A percentile compares a stretch with the other conserved stretches of the same genome.
Conservation (phyloP, 2,888 invertebrate genomes). For the Drosophila maculinotata region DNA sequence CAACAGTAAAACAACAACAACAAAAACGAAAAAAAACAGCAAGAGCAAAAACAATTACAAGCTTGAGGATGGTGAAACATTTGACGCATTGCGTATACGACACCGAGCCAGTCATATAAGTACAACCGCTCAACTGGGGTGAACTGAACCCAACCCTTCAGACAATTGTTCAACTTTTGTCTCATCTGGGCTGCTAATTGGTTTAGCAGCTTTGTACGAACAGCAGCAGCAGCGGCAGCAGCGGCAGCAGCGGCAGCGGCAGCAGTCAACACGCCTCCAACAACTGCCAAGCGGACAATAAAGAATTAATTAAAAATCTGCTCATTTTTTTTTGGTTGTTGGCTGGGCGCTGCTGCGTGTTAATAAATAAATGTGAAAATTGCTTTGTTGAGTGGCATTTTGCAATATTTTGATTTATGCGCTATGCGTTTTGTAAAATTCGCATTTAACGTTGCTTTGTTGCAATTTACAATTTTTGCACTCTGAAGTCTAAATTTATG, state of each 20-base stretch:
- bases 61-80: slow-evolving; percentile 14
- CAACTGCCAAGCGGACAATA: slow-evolving; percentile 7
- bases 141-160: slow-evolving; percentile 15
- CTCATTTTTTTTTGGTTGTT: neutral
- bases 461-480: slow-evolving; percentile 20
- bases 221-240: slow-evolving; percentile 3
- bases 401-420: slow-evolving; percentile 31
- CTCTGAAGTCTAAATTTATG: slow-evolving; percentile 31
- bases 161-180: slow-evolving; percentile 34
- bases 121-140: no score
- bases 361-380: slow-evolving; percentile 33
- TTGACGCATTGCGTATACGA: slow-evolving; percentile 56
- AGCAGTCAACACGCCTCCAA: slow-evolving; percentile 3
- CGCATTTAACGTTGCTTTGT: slow-evolving; percentile 4
- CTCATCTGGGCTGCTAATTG: slow-evolving; percentile 34
- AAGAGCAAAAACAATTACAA: slow-evolving; percentile 23
- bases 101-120: slow-evolving; percentile 17
- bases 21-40: no score
- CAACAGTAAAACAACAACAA: slow-evolving; percentile 4
- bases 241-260: slow-evolving; percentile 4
- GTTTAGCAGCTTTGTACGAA: slow-evolving; percentile 14
- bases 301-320: slow-evolving; percentile 25
- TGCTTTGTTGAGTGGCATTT: slow-evolving; percentile 29
- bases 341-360: neutral
- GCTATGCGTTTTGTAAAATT: slow-evolving; percentile 3